Conservation (phyloP, 2,888 invertebrate genomes). For the Meiosimyza platycephala region DNA sequence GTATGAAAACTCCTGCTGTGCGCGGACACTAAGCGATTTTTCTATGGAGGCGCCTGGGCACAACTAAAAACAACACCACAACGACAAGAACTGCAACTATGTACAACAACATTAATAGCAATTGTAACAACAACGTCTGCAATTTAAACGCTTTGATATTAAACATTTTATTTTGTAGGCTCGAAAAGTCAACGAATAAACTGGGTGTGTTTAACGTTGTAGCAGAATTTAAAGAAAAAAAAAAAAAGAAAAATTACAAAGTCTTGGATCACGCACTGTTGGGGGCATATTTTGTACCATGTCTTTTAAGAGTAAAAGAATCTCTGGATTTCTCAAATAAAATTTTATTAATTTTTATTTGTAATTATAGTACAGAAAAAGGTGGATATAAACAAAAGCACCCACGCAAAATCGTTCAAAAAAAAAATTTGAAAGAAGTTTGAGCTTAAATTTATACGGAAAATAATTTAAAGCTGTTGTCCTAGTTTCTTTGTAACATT, state of each 20-base stretch:
- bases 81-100: slow-evolving; percentile 37
- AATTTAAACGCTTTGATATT: slow-evolving; percentile 25
- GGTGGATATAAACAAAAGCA: too few species aligned
- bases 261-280: slow-evolving; percentile 6
- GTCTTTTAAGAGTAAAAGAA: too few species aligned
- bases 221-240: background rate
- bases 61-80: slow-evolving; percentile 28
- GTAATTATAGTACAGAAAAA: too few species aligned
- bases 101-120: slow-evolving; percentile 39
- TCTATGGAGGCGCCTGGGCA: slow-evolving; percentile 39
- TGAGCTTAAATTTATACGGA: too few species aligned
- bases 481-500: too few species aligned
- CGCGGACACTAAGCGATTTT: slow-evolving; percentile 47
- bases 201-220: slow-evolving; percentile 11
- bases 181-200: background rate
- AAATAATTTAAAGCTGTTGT: too few species aligned
- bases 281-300: background rate
- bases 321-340: too few species aligned
- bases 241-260: background rate
- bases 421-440: too few species aligned
- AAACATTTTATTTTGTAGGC: slow-evolving; percentile 12
- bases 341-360: too few species aligned
- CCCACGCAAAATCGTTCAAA: too few species aligned
- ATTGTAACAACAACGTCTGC: slow-evolving; percentile 26
- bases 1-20: slow-evolving; percentile 50